These are phyloP conservation scores for Proisotoma minuta DNA, from an alignment of 2,888 invertebrate genomes.

Conservation along the genomic window DNA sequence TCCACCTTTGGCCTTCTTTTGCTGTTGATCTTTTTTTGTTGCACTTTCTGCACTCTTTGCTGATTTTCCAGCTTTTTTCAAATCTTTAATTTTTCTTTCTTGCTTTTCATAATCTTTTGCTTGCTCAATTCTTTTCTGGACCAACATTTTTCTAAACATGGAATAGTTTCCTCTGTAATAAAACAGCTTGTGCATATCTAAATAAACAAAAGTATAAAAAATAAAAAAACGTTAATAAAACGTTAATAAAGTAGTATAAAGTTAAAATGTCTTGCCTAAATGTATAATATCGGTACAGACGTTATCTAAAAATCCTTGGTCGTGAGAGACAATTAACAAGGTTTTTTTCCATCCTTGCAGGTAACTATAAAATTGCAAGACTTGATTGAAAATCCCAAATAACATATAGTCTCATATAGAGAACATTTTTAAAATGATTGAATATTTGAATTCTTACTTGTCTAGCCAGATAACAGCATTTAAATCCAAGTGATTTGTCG, in stretches of 20 bases:
- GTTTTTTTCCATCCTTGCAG: conserved; percentile 99
- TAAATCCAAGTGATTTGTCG: conserved; percentile 97
- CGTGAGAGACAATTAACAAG: conserved; percentile 95
- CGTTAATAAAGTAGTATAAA: too few species aligned
- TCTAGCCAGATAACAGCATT: conserved; percentile 99
- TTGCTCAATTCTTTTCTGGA: conserved; percentile 91
- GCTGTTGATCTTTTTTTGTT: conserved; percentile 49
- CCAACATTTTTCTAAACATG: conserved; percentile 98
- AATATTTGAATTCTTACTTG: conserved; percentile 62
- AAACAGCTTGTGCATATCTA: conserved; percentile 87
- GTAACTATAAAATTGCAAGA: conserved; percentile 71
- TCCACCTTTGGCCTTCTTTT: conserved; percentile 49
- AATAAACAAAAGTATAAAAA: too few species aligned
- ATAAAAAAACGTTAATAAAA: too few species aligned
- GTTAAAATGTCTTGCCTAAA: too few species aligned
- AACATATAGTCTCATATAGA: background rate
- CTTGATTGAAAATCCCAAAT: conserved; percentile 5
- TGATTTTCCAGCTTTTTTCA: conserved; percentile 92
- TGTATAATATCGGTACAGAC: conserved; percentile 99
- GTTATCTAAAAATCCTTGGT: conserved; percentile 98
- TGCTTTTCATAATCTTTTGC: conserved; percentile 97
- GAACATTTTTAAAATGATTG: background rate
- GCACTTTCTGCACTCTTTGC: conserved; percentile 74
- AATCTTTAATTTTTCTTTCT: conserved; percentile 87
- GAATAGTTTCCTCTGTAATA: conserved; percentile 98